A percentile compares a stretch with the other conserved stretches of the same genome.
Evolutionary conservation across 2,797 vertebrate genomes (phyloP).

Genomic region (Aldrovandia affinis): DNA sequence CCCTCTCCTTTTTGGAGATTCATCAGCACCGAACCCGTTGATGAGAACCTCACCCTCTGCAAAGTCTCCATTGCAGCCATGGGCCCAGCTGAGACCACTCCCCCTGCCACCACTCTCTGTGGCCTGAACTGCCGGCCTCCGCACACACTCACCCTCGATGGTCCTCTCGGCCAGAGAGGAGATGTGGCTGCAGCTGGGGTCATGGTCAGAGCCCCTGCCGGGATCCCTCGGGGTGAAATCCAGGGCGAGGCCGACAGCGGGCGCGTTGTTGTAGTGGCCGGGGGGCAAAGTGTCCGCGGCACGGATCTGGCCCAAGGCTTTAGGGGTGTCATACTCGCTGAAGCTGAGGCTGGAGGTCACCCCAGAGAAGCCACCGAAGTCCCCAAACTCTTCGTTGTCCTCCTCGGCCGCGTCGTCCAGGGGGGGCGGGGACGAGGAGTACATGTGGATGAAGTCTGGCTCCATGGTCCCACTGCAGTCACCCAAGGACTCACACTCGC

Average conservation of each 20-base stretch:
- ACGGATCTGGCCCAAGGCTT: slow-evolving; percentile 64
- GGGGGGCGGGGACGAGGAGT: slow-evolving; percentile 93
- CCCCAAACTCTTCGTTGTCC: slow-evolving; percentile 91
- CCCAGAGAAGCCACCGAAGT: slow-evolving; percentile 89
- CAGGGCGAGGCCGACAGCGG: slow-evolving; percentile 63
- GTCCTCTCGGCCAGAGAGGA: slow-evolving; percentile 60
- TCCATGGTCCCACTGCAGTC: slow-evolving; percentile 79
- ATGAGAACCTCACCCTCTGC: slow-evolving; percentile 72
- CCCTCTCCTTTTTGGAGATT: slow-evolving; percentile 30
- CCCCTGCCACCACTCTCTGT: slow-evolving; percentile 46
- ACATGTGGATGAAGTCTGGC: slow-evolving; percentile 93
- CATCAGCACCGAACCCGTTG: slow-evolving; percentile 74
- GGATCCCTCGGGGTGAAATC: slow-evolving; percentile 72
- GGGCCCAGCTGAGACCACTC: slow-evolving; percentile 60
- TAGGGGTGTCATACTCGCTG: slow-evolving; percentile 76
- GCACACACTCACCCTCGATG: slow-evolving; percentile 51
- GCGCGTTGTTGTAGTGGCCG: slow-evolving; percentile 67
- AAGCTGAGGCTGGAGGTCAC: slow-evolving; percentile 85
- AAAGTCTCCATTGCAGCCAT: slow-evolving; percentile 68
- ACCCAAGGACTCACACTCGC: slow-evolving; percentile 63
- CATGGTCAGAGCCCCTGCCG: slow-evolving; percentile 63
- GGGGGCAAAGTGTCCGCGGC: slow-evolving; percentile 70
- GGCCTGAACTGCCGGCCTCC: slow-evolving; percentile 60
- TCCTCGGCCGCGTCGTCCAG: slow-evolving; percentile 91
- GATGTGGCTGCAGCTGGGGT: slow-evolving; percentile 71